Base-by-base conservation (phyloP, 1,140 invertebrate genomes). In the Ylistrum balloti region DNA sequence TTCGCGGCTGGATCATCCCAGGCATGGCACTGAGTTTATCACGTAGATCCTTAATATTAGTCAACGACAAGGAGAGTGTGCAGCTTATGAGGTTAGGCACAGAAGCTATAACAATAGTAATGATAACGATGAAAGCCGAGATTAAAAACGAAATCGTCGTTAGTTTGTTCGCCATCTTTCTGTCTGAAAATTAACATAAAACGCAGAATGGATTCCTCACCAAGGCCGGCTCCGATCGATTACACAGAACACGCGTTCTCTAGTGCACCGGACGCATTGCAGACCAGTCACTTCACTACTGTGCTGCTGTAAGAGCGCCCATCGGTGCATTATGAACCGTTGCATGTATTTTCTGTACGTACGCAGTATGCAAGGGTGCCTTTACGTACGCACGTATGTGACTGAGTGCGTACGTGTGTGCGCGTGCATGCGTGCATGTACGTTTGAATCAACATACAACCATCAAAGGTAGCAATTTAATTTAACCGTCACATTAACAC, bases 111-210 rank as follows among this genome's bases (percentile, higher is more conserved):
- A 74, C 56, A 28, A 74, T 28, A 0, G 56, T 74, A n/a, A 74
- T 74, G 22, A 74, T n/a, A 28, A 74, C 56, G 22, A 74, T 74
- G 22, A 74, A 74, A 28, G n/a, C 5, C 17, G 56, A 5, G 17
- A 74, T 74, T 9, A 74, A 17, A n/a, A 74, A 74, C n/a, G 56
- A n/a, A 28, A 74, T 28, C 22, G 56, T 28, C 7, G 56, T 28
- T n/a, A 28, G 20, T n/a, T 74, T 74, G 56, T 2, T 28, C 22
- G 56, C 56, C 56, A 74, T 74, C 56, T 28, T 74, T 22, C 22
- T 74, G 56, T 74, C n/a, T n/a, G 56, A 1, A 74, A 74, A 74
- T 74, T n/a, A 74, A 74, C 56, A 28, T 74, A 74, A 74, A 74
- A 28, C 56, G 56, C 56, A 74, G 11, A 28, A 74, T 9, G 56